A percentile compares a stretch with the other conserved stretches of the same genome.
These are phyloP conservation scores for Falco biarmicus DNA, from an alignment of 2,797 vertebrate species.

Conservation along the genomic window DNA sequence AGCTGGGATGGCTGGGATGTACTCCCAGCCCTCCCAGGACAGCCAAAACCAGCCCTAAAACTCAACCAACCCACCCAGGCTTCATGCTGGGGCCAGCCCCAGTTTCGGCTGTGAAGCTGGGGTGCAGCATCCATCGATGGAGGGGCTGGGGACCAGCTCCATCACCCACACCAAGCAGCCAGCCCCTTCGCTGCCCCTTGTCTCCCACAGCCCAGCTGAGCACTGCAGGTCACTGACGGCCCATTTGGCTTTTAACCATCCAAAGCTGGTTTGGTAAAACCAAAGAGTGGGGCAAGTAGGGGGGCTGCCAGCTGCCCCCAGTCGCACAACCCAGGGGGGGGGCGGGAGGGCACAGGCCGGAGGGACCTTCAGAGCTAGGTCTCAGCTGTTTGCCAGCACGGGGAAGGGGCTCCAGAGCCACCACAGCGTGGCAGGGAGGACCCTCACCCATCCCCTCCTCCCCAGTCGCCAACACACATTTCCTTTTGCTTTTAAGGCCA, in stretches of 20 bases:
- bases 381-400: not conserved
- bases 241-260: not conserved
- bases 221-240: accelerated
- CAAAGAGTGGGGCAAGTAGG: not conserved
- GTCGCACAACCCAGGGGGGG: accelerated
- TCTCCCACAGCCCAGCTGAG: not conserved
- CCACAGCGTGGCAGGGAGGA: not conserved
- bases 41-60: not conserved
- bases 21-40: too few relatives aligned
- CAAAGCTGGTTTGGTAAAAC: not conserved
- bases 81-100: not conserved
- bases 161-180: not conserved
- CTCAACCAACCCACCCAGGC: not conserved
- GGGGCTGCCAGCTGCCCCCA: not conserved
- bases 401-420: not conserved
- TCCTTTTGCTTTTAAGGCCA: not conserved
- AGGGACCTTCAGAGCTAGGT: not conserved
- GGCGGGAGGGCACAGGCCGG: accelerated
- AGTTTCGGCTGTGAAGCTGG: accelerated
- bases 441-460: not conserved
- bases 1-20: not conserved
- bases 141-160: not conserved
- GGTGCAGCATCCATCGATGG: accelerated
- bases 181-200: not conserved
- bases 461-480: not conserved